Evolutionary conservation across 2,113 vertebrate species (phyloP), one percentile per base, ranked within the genome.

Genomic region (Chamaea fasciata): DNA sequence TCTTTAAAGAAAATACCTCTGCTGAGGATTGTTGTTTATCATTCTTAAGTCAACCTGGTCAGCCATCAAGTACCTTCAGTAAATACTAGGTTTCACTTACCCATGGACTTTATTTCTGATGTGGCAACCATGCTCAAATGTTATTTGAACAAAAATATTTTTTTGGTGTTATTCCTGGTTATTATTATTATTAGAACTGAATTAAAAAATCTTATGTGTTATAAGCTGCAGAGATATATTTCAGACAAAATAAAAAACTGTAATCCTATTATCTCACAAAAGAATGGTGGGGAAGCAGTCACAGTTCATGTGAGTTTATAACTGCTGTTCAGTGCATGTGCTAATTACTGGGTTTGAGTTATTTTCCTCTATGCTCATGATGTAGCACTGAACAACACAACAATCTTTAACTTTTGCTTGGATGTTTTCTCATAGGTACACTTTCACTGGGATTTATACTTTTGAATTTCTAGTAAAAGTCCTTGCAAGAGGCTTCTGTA

Each of bases 361-460:
- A 19, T 62, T 90, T 74, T 75, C 33, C 20, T 41, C n/a, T 70
- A 21, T 55, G 15, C 9, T 41, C 7, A 11, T 83, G 56, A 11
- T 46, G 28, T 44, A n/a, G 84, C 53, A 84, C 10, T 68, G 35
- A 86, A 83, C 1, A 11, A 19, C 11, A 62, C 0, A 2, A n/a
- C 5, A 57, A 0, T 73, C 28, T 80, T 62, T 42, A 93, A 92
- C 49, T 81, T 73, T 21, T 31, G 30, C 70, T 53, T 95, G 77
- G 11, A 68, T 94, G 33, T 71, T 88, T 95, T 87, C 92, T 90
- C n/a, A 82, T 90, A 99, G 99, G 97, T 98, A 99, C 87, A 98
- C 98, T 65, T 99, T 99, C 93, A 99, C 99, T 94, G 99, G 98
- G 79, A 99, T 99, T 97, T 99, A 99, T 96, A 99, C 99, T 42